These are phyloP conservation scores for Lateolabrax maculatus DNA, from an alignment of 2,797 vertebrate species.

Conservation along the genomic window DNA sequence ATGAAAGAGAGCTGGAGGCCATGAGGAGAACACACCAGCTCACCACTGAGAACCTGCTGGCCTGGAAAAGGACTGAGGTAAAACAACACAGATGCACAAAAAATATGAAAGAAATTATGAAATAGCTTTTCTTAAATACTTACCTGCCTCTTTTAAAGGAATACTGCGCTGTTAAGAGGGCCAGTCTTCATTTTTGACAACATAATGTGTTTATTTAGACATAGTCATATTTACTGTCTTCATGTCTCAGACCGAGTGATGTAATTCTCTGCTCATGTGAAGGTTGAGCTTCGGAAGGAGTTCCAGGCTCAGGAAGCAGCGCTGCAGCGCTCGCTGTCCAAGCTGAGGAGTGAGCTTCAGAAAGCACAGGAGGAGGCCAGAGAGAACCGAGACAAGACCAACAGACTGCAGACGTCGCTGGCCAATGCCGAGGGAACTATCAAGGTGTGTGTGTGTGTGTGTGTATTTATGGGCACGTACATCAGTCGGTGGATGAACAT, in stretches of 20 bases:
- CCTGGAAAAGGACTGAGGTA: conserved; percentile 95
- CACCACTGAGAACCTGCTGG: conserved; percentile 94
- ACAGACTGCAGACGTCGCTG: conserved; percentile 93
- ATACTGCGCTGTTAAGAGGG: too few relatives aligned
- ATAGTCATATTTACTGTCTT: neutral
- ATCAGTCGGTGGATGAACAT: neutral
- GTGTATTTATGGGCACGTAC: neutral
- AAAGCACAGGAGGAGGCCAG: conserved; percentile 95
- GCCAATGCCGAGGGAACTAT: conserved; percentile 92
- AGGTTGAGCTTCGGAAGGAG: conserved; percentile 93
- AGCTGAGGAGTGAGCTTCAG: conserved; percentile 94
- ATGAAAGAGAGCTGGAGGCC: conserved; percentile 95
- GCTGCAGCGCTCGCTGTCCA: conserved; percentile 94
- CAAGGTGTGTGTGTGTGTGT: conserved; percentile 84
- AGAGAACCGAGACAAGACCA: conserved; percentile 94
- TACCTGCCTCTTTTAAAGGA: neutral
- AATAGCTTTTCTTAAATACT: too few relatives aligned
- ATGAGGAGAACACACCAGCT: conserved; percentile 97
- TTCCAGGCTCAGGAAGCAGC: conserved; percentile 95
- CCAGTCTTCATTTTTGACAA: too few relatives aligned
- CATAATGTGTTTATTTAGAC: too few relatives aligned
- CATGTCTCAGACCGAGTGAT: neutral
- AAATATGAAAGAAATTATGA: neutral
- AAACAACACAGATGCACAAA: neutral
- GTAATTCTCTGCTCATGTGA: neutral